phyloP scores from a whole-genome alignment of 2,797 vertebrate genomes.

The Rhincodon typus region DNA sequence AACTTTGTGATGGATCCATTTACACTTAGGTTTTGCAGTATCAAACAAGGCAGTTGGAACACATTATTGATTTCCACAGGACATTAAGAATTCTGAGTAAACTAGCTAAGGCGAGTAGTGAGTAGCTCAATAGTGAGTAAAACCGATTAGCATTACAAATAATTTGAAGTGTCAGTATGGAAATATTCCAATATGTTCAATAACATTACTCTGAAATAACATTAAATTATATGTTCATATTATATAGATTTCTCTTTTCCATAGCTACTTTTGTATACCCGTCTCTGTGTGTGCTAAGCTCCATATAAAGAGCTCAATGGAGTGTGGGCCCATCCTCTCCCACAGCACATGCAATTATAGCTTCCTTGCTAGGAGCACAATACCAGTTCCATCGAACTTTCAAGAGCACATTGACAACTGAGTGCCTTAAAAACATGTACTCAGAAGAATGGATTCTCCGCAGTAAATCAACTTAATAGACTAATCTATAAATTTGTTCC shows the following conservation, averaged over 20 bases:
- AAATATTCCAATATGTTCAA: neutral
- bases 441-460: neutral
- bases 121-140: neutral
- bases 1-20: neutral
- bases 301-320: neutral
- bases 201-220: neutral
- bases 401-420: slow-evolving; percentile 39
- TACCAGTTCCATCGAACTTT: neutral
- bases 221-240: neutral
- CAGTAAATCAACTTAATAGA: neutral
- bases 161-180: neutral
- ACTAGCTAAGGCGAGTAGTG: neutral
- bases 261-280: neutral
- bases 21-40: neutral
- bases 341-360: neutral
- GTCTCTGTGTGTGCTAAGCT: neutral
- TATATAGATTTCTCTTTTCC: neutral
- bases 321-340: neutral
- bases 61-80: neutral
- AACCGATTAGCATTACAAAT: neutral
- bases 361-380: neutral
- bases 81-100: neutral
- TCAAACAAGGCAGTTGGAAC: neutral
- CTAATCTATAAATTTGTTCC: neutral
- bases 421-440: neutral